A percentile compares a stretch with the other conserved stretches of the same genome.
phyloP scores from a whole-genome alignment of 2,888 invertebrate species.

The Noctua pronuba region DNA sequence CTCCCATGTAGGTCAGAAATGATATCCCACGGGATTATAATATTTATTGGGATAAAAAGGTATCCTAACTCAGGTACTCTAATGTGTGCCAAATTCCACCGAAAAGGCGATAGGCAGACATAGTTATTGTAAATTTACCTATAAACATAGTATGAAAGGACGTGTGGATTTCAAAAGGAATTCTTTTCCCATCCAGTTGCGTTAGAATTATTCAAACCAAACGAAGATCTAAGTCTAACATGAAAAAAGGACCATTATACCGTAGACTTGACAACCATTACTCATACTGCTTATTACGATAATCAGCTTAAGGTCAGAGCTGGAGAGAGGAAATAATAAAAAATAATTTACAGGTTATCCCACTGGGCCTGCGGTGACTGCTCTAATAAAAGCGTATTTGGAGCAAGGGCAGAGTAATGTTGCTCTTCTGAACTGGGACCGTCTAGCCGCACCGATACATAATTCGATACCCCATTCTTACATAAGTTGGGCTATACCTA shows the following conservation, averaged over 20 bases:
- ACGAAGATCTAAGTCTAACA: background rate
- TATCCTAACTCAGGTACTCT: too few species aligned
- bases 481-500: constrained; percentile 84
- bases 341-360: constrained; percentile 78
- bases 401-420: constrained; percentile 79
- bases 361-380: constrained; percentile 79
- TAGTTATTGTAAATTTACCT: background rate
- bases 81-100: background rate
- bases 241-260: background rate
- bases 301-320: constrained; percentile 44
- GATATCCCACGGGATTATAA: background rate
- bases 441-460: constrained; percentile 76
- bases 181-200: background rate
- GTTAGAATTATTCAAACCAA: background rate
- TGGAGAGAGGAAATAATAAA: constrained; percentile 57
- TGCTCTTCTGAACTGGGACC: constrained; percentile 84
- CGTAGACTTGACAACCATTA: constrained; percentile 13
- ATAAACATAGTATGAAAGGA: background rate
- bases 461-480: constrained; percentile 78
- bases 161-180: background rate
- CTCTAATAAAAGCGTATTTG: constrained; percentile 77
- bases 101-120: background rate
- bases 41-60: background rate
- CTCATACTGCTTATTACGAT: constrained; percentile 36
- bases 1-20: background rate